Conservation (phyloP, 2,113 vertebrate genomes). For the Psettodes erumei region DNA sequence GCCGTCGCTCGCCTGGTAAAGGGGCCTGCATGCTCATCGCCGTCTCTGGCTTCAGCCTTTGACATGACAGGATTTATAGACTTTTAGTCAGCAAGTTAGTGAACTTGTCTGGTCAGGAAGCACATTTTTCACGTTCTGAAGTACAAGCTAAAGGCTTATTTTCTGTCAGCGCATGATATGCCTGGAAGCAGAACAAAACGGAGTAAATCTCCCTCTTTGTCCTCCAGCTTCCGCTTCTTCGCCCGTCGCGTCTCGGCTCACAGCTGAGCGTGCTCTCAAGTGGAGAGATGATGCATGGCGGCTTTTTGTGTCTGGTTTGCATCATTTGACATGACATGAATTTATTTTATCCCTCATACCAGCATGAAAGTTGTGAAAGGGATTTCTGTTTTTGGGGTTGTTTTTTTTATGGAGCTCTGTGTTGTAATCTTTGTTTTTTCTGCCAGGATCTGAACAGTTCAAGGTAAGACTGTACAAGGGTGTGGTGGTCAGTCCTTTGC, state of each 20-base stretch:
- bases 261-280: slow-evolving; percentile 34
- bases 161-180: slow-evolving; percentile 67
- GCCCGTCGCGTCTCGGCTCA: slow-evolving; percentile 33
- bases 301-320: slow-evolving; percentile 59
- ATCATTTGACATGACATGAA: slow-evolving; percentile 48
- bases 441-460: slow-evolving; percentile 75
- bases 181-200: slow-evolving; percentile 57
- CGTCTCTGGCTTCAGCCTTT: slow-evolving; percentile 27
- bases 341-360: slow-evolving; percentile 43
- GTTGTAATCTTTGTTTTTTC: slow-evolving; percentile 77
- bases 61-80: slow-evolving; percentile 46
- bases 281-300: slow-evolving; percentile 62
- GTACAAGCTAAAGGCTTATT: slow-evolving; percentile 55
- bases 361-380: slow-evolving; percentile 59
- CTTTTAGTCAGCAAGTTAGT: slow-evolving; percentile 8
- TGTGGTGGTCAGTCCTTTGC: slow-evolving; percentile 71
- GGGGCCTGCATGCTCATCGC: slow-evolving; percentile 53
- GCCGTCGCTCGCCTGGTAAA: slow-evolving; percentile 7
- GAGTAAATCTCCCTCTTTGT: slow-evolving; percentile 58
- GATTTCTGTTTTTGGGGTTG: slow-evolving; percentile 44
- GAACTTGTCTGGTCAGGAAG: slow-evolving; percentile 71
- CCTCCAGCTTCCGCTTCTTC: slow-evolving; percentile 46
- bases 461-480: slow-evolving; percentile 78
- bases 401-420: slow-evolving; percentile 62
- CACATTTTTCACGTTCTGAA: slow-evolving; percentile 46